Base-by-base conservation (phyloP, 2,797 vertebrate genomes). In the Gadopsis bispinosus region DNA sequence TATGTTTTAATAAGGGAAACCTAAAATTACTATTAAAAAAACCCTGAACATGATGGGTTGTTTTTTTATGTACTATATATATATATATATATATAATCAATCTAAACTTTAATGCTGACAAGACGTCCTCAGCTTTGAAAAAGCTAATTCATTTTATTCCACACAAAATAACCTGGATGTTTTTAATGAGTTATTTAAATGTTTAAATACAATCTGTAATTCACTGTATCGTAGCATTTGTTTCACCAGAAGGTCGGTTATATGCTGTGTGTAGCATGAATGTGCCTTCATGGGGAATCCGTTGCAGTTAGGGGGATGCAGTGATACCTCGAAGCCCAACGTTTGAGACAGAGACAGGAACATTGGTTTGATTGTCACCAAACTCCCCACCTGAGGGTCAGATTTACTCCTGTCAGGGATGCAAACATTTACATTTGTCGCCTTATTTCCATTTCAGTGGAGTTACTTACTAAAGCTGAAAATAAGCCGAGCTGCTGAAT, bases 1-100 rank as follows among this genome's bases (percentile, higher is more conserved):
- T 35, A 56, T 50, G 20, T 78, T 78, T 80, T 84, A 45, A 87
- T 80, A 80, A 91, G 80, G 86, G 83, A 88, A 89, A 73, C 61
- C 59, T 68, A 13, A 67, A 65, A 70, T 29, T 37, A 51, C 22
- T 41, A 50, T 26, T 26, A 26, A 26, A 26, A 26, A 60, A 29
- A 53, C 37, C n/a, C 3, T 20, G 10, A 71, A 17, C n/a, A 8
- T 47, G 22, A 41, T 51, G 6, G 8, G 47, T 66, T 76, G 53
- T 16, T 54, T 7, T 51, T 19, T 26, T 26, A 26, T 26, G 2
- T 26, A 26, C 26, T 26, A 26, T 26, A 26, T 26, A 26, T 26
- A 26, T 26, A 26, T 26, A 26, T 26, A 26, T 50, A 9, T 45
- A 29, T 41, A 54, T 53, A 12, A 65, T 50, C 45, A 70, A 39